These are phyloP conservation scores for Rhinoptilus africanus DNA, from an alignment of 2,113 vertebrate species.

Conservation along the genomic window DNA sequence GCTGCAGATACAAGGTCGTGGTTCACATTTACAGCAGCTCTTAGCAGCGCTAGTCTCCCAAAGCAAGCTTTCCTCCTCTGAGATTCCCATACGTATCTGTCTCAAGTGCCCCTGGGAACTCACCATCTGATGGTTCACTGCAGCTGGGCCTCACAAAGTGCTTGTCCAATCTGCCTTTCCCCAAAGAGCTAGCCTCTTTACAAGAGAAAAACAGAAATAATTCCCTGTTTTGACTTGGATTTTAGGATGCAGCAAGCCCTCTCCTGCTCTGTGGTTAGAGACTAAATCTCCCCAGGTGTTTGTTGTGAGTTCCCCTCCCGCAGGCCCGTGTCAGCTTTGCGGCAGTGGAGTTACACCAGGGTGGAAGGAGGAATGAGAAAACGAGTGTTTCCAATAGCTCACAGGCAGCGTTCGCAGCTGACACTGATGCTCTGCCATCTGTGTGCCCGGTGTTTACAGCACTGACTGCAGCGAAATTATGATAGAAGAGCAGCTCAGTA, in stretches of 20 bases:
- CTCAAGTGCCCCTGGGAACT: not conserved
- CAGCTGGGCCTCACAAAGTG: not conserved
- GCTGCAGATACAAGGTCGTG: not conserved
- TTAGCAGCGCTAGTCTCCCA: not conserved
- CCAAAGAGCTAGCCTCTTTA: not conserved
- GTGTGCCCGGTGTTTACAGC: constrained; percentile 3
- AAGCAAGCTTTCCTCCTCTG: not conserved
- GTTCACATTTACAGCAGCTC: not conserved
- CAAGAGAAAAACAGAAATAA: not conserved
- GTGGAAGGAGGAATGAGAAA: not conserved
- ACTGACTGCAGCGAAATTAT: not conserved
- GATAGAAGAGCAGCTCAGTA: not conserved
- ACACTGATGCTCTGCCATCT: constrained; percentile 10
- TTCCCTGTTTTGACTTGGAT: not conserved
- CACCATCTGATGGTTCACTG: not conserved
- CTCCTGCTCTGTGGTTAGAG: not conserved
- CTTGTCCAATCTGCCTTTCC: not conserved
- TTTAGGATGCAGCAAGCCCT: not conserved
- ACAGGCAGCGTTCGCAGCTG: not conserved
- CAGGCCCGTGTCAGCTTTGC: not conserved
- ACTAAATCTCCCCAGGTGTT: not conserved
- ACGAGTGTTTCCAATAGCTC: not conserved
- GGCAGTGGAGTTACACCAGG: not conserved
- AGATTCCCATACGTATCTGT: not conserved
- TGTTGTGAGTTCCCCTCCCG: not conserved